These are phyloP conservation scores for Trichonephila clavata DNA, from an alignment of 1,140 invertebrate genomes.

Conservation along the genomic window DNA sequence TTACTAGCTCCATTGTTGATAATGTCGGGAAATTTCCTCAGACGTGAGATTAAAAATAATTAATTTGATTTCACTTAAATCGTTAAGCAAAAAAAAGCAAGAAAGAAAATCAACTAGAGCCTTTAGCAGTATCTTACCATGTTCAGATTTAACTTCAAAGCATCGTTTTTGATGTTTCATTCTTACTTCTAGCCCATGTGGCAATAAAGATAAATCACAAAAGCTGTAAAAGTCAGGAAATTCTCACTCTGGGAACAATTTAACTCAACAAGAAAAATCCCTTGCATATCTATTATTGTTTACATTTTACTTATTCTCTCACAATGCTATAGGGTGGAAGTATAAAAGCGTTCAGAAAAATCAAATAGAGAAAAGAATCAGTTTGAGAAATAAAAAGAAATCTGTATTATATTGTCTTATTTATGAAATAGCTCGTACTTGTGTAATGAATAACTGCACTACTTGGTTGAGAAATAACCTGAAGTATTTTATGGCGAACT, in stretches of 20 bases:
- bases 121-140: background rate
- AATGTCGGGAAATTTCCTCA: too few species aligned
- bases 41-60: background rate
- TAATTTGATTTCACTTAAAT: background rate
- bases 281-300: slow-evolving; percentile 45
- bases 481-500: background rate
- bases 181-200: background rate
- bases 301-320: slow-evolving; percentile 18
- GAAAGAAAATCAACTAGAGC: background rate
- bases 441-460: slow-evolving; percentile 19
- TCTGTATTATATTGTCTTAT: slow-evolving; percentile 8
- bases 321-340: background rate
- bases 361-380: background rate
- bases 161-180: slow-evolving; percentile 22
- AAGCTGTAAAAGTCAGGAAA: slow-evolving; percentile 46
- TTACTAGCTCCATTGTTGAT: too few species aligned
- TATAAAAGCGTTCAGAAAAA: background rate
- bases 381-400: background rate
- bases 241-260: slow-evolving; percentile 49
- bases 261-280: slow-evolving; percentile 14
- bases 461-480: background rate
- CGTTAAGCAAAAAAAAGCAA: background rate
- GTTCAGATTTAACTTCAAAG: background rate
- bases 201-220: slow-evolving; percentile 41
- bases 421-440: background rate